Percentiles rank a stretch among this genome's conserved stretches.
These are phyloP conservation scores for Bothrops jararaca DNA, from an alignment of 2,113 vertebrate species.

Conservation along the genomic window DNA sequence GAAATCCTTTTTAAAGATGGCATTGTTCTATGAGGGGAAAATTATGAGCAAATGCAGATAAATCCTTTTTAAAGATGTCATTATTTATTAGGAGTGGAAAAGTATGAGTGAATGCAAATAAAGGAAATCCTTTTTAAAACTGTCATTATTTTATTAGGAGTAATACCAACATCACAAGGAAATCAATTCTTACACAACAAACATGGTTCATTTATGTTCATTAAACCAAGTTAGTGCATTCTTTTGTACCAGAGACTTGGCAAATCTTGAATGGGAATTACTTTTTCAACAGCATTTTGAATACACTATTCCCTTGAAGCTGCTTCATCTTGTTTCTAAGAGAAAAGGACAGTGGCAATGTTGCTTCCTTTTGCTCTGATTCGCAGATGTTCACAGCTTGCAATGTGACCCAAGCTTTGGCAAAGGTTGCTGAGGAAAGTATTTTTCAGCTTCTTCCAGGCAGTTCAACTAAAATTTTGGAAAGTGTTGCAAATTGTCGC, in stretches of 20 bases:
- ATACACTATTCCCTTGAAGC: not conserved
- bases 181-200: not conserved
- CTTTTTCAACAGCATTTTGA: not conserved
- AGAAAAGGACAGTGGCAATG: not conserved
- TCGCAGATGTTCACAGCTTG: not conserved
- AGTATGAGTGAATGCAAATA: not conserved
- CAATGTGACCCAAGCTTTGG: not conserved
- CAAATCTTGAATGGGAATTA: not conserved
- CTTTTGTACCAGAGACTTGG: not conserved
- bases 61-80: not conserved
- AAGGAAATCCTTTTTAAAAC: not conserved
- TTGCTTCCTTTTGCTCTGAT: not conserved
- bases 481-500: not conserved
- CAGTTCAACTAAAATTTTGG: not conserved
- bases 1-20: not conserved
- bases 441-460: not conserved
- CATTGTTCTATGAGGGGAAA: not conserved
- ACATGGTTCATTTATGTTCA: not conserved
- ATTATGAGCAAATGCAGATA: not conserved
- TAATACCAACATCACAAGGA: not conserved
- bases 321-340: not conserved
- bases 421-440: not conserved
- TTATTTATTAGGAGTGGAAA: not conserved
- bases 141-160: not conserved
- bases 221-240: not conserved